phyloP scores from a whole-genome alignment of 1,140 invertebrate species.

The Callitettix versicolor region DNA sequence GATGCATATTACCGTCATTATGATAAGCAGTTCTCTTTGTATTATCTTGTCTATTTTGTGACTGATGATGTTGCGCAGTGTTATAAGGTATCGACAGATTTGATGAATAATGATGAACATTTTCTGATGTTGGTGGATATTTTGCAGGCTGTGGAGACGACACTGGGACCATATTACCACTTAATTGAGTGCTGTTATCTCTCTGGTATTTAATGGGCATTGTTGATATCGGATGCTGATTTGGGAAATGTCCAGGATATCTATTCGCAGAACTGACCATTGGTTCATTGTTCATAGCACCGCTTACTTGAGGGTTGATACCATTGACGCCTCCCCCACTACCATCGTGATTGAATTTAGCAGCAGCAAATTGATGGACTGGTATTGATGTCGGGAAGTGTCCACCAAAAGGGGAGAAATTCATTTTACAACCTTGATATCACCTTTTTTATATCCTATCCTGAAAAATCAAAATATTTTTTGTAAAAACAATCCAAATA shows the following conservation, averaged over 20 bases:
- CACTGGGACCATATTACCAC: slow-evolving; percentile 19
- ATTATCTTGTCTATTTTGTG: slow-evolving; percentile 4
- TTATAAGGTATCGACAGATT: slow-evolving; percentile 16
- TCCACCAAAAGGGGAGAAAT: slow-evolving; percentile 56
- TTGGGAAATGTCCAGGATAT: slow-evolving; percentile 19
- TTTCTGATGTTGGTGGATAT: neutral
- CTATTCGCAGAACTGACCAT: slow-evolving; percentile 15
- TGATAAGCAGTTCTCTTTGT: slow-evolving; percentile 5
- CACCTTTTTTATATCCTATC: neutral
- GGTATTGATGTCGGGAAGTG: slow-evolving; percentile 40
- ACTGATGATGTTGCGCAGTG: slow-evolving; percentile 9
- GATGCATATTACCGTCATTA: slow-evolving; percentile 14
- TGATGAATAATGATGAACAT: slow-evolving; percentile 19
- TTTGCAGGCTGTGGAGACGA: slow-evolving; percentile 8
- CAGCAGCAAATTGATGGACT: slow-evolving; percentile 51
- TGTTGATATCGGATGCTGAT: slow-evolving; percentile 1
- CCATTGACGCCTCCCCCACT: slow-evolving; percentile 40
- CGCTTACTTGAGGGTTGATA: slow-evolving; percentile 6
- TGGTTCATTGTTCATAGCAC: slow-evolving; percentile 14
- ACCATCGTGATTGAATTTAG: slow-evolving; percentile 52
- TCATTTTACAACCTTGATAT: slow-evolving; percentile 39
- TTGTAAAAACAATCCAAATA: neutral
- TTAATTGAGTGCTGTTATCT: slow-evolving; percentile 23
- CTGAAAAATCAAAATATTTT: neutral
- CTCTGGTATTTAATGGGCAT: slow-evolving; percentile 23